A percentile compares a stretch with the other conserved stretches of the same genome.
These are phyloP conservation scores for Drosophila subsilvestris DNA, from an alignment of 2,888 invertebrate genomes.

Conservation along the genomic window DNA sequence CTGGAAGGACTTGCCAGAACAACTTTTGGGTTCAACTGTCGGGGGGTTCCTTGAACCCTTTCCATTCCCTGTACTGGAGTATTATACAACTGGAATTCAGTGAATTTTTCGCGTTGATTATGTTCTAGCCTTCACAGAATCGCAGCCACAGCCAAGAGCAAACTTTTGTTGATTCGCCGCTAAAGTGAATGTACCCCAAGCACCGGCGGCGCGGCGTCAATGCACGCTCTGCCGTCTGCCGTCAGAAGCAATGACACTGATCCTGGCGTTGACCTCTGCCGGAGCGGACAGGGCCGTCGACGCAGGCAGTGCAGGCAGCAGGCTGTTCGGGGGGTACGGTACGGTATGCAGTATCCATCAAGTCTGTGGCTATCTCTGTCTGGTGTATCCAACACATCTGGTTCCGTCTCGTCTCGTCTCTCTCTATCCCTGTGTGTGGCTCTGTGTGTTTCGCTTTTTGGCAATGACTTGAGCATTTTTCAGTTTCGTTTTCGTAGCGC, in stretches of 20 bases:
- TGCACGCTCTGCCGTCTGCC: slow-evolving; percentile 40
- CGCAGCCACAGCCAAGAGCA: background rate
- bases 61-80: background rate
- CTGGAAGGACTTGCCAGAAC: background rate
- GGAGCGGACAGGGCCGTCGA: slow-evolving; percentile 33
- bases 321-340: background rate
- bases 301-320: slow-evolving; percentile 12
- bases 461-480: slow-evolving; percentile 58
- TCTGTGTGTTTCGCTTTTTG: slow-evolving; percentile 27
- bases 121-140: background rate
- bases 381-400: background rate
- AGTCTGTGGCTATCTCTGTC: slow-evolving; percentile 8
- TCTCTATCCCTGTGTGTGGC: slow-evolving; percentile 1
- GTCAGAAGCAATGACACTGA: slow-evolving; percentile 75
- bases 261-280: slow-evolving; percentile 76
- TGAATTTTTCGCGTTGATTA: background rate
- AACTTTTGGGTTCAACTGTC: background rate
- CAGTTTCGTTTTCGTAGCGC: slow-evolving; percentile 65
- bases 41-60: background rate
- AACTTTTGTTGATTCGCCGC: slow-evolving; percentile 45
- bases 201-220: slow-evolving; percentile 53
- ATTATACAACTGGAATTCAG: slow-evolving; percentile 1
- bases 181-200: slow-evolving; percentile 64
- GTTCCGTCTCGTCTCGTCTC: slow-evolving; percentile 10
- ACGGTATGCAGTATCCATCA: background rate